Conservation (phyloP, 2,113 vertebrate genomes). For the Furnarius figulus region DNA sequence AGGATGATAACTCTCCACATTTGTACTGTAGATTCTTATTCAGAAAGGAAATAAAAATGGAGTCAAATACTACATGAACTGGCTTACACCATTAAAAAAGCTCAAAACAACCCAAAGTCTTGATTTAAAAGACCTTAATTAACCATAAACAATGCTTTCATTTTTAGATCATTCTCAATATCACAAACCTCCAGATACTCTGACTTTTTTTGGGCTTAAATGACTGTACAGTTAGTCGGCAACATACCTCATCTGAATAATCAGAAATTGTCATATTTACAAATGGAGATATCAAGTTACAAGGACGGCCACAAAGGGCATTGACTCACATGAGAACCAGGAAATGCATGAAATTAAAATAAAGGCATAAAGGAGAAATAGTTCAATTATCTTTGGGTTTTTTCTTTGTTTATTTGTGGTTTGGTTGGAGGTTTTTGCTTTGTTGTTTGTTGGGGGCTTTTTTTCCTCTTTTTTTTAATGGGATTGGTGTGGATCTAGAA, state of each 20-base stretch:
- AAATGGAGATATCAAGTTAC: neutral
- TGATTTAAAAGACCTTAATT: neutral
- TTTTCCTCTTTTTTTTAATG: neutral
- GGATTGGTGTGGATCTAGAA: neutral
- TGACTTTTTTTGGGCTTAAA: neutral
- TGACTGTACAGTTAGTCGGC: neutral
- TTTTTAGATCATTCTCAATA: neutral
- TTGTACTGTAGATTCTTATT: neutral
- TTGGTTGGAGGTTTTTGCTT: neutral
- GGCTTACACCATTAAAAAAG: neutral
- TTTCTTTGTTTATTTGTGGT: neutral
- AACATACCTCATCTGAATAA: neutral
- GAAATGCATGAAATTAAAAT: neutral
- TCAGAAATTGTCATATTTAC: neutral
- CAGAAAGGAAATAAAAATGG: neutral
- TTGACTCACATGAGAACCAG: neutral
- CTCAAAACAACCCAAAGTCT: neutral
- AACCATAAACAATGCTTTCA: neutral
- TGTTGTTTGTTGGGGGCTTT: rapidly evolving
- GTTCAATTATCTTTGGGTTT: neutral
- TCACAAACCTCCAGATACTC: neutral
- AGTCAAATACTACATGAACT: neutral
- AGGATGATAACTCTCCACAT: neutral
- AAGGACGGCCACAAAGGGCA: neutral
- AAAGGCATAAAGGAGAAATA: neutral